A percentile compares a stretch with the other conserved stretches of the same genome.
phyloP scores from a whole-genome alignment of 2,113 vertebrate genomes.

The Gymnarchus niloticus region DNA sequence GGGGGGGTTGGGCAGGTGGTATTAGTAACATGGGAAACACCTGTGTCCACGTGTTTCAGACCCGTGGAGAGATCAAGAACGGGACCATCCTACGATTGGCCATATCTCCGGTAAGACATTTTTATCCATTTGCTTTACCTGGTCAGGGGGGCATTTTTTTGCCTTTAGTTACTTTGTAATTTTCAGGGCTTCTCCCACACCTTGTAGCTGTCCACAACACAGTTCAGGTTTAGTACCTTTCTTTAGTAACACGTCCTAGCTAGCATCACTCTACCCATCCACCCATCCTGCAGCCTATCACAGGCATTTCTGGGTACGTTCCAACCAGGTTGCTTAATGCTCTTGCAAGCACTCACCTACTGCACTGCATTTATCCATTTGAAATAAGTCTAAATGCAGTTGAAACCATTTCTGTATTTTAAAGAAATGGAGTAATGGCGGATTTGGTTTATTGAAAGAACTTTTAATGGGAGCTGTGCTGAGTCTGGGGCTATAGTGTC shows the following conservation, averaged over 20 bases:
- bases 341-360: not conserved
- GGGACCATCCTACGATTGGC: constrained; percentile 94
- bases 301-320: too few relatives aligned
- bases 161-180: not conserved
- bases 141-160: not conserved
- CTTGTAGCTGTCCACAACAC: not conserved
- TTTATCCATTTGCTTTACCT: not conserved
- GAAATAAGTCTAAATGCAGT: not conserved
- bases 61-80: constrained; percentile 93
- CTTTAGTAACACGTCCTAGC: not conserved
- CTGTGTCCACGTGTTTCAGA: constrained; percentile 63
- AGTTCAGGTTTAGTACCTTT: not conserved
- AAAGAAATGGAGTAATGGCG: not conserved
- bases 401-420: not conserved
- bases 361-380: not conserved
- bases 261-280: too few relatives aligned
- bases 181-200: not conserved
- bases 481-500: not conserved
- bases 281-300: too few relatives aligned
- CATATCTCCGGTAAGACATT: constrained; percentile 80
- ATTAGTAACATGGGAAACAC: not conserved
- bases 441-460: not conserved
- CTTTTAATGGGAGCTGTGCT: not conserved
- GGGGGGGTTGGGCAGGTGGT: not conserved
- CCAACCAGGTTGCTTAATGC: not conserved